Evolutionary conservation across 2,113 vertebrate species (phyloP).

Genomic region (Sarotherodon lohbergeri): DNA sequence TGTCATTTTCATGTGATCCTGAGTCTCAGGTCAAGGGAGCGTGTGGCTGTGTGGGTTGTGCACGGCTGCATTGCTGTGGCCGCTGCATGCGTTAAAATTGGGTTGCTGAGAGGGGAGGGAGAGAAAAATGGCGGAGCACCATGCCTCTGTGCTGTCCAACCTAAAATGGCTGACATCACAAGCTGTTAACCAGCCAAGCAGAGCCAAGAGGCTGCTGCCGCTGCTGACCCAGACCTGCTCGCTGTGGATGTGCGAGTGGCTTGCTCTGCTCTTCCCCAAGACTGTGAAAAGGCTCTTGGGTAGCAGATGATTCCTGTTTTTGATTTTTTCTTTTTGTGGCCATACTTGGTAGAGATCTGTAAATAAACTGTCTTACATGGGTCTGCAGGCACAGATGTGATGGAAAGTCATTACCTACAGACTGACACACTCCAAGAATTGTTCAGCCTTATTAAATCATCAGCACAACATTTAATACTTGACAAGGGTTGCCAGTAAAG

Average conservation of each 20-base stretch:
- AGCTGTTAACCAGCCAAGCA: slow-evolving; percentile 68
- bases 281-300: neutral
- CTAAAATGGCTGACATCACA: slow-evolving; percentile 82
- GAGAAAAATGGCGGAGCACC: slow-evolving; percentile 71
- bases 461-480: neutral
- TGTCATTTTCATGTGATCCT: slow-evolving; percentile 15
- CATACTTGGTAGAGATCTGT: slow-evolving; percentile 5
- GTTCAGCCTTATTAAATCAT: neutral
- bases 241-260: slow-evolving; percentile 15
- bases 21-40: slow-evolving; percentile 36
- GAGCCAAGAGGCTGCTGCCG: slow-evolving; percentile 48
- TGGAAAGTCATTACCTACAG: neutral
- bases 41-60: slow-evolving; percentile 39
- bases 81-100: slow-evolving; percentile 66
- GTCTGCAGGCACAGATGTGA: neutral
- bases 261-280: neutral
- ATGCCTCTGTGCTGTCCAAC: slow-evolving; percentile 69
- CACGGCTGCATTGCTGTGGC: slow-evolving; percentile 47
- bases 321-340: neutral
- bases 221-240: slow-evolving; percentile 50
- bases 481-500: neutral
- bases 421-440: neutral
- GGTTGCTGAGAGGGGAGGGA: slow-evolving; percentile 59
- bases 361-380: neutral
- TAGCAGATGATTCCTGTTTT: neutral